A percentile compares a stretch with the other conserved stretches of the same genome.
These are phyloP conservation scores for Actenoides hombroni DNA, from an alignment of 2,113 vertebrate genomes.

Conservation along the genomic window DNA sequence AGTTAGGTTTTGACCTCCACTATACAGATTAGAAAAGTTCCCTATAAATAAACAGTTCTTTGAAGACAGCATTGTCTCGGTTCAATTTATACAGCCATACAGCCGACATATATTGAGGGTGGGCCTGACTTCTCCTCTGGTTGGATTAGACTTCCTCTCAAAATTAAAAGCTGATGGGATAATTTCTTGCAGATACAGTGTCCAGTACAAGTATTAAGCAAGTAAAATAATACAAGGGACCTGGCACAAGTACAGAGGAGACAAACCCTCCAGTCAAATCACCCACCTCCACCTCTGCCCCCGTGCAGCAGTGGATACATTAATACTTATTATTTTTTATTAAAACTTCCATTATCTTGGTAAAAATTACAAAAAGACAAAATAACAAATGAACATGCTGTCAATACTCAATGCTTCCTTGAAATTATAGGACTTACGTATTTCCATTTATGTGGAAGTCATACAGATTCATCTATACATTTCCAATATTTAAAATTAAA, in stretches of 20 bases:
- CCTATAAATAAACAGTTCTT: conserved; percentile 46
- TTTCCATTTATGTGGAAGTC: background rate
- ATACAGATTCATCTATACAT: background rate
- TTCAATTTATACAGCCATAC: background rate
- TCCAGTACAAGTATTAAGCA: background rate
- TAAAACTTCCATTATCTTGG: background rate
- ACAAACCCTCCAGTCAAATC: background rate
- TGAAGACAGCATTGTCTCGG: background rate
- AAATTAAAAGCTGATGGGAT: background rate
- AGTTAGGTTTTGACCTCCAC: background rate
- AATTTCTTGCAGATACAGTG: background rate
- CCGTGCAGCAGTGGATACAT: background rate
- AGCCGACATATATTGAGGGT: background rate
- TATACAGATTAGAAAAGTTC: background rate
- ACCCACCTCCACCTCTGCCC: accelerated
- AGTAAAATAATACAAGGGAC: background rate
- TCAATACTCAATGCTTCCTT: background rate
- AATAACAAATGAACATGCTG: background rate
- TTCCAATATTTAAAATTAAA: background rate
- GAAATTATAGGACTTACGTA: background rate
- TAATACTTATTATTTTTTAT: background rate
- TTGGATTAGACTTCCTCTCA: background rate
- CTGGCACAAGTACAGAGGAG: background rate
- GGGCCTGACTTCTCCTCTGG: background rate
- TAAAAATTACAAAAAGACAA: background rate